A percentile compares a stretch with the other conserved stretches of the same genome.
Evolutionary conservation across 2,888 invertebrate genomes (phyloP).

Genomic region (Palloptera scutellata): DNA sequence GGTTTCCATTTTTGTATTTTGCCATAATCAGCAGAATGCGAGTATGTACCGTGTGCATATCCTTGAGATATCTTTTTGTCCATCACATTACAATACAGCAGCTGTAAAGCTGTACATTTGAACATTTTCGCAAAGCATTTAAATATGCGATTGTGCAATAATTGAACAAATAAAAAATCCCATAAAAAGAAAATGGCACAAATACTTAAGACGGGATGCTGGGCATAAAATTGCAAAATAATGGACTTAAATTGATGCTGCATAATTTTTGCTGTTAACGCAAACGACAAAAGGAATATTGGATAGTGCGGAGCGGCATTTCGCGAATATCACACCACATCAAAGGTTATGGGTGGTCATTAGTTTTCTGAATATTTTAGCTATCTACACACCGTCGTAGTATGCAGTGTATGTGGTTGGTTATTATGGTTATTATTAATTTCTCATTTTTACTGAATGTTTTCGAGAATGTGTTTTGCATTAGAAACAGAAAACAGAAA

Average conservation of each 20-base stretch:
- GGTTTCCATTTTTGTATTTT: no score
- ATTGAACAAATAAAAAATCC: constrained; percentile 11
- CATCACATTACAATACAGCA: background rate
- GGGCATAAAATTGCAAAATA: background rate
- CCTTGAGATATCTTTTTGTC: background rate
- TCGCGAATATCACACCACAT: no score
- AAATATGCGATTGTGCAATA: constrained; percentile 7
- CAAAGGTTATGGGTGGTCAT: no score
- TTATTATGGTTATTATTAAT: no score
- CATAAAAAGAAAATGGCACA: constrained; percentile 5
- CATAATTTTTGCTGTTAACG: background rate
- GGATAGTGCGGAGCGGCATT: background rate
- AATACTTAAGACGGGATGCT: background rate
- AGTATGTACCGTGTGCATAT: no score
- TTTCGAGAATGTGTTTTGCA: no score
- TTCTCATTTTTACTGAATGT: no score
- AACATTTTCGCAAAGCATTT: background rate
- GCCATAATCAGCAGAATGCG: no score
- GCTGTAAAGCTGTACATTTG: background rate
- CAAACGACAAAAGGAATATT: background rate
- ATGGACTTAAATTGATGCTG: constrained; percentile 5
- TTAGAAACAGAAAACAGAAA: no score
- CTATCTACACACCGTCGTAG: no score
- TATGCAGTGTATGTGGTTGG: no score
- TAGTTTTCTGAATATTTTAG: no score